Base-by-base conservation (phyloP, 2,797 vertebrate genomes). In the Echeneis naucrates region DNA sequence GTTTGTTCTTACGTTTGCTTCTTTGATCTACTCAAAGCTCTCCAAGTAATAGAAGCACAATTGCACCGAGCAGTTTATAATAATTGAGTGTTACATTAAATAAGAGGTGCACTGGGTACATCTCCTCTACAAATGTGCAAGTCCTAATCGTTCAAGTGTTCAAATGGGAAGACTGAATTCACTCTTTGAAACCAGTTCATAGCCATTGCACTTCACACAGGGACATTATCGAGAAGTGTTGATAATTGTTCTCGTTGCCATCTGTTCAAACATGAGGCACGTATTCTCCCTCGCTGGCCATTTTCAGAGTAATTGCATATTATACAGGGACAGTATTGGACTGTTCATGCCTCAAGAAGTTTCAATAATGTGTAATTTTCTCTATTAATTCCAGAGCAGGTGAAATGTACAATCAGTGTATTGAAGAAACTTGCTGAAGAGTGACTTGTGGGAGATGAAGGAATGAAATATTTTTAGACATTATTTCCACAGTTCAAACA, bases 241-340 rank as follows among this genome's bases (percentile, higher is more conserved):
- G 33, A 72, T 83, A 80, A 86, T 70, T 82, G 68, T 60, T 26
- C 76, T 48, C 27, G 26, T 68, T 40, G 21, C 26, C 47, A 60
- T 61, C 80, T 74, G 60, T 76, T 89, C 71, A 51, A 78, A 82
- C 69, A 68, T 4, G 51, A 80, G 8, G 33, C 66, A 45, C 9
- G 0, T 14, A 6, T 82, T 83, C 75, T 78, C 44, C 7, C 48
- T 69, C 64, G 78, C 38, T 9, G 27, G 66, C 33, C 78, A 78
- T 74, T 86, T 84, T 75, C 45, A 66, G 35, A 61, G 78, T 85
- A 82, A 88, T 81, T 88, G 61, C 66, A 81, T 58, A 82, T 84
- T 75, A 57, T 72, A 54, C 68, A 13, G 53, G 40, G 53, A 72
- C 59, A 55, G 58, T 48, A 75, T 61, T 75, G 63, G 68, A 72